These are phyloP conservation scores for Zaprionus ornatus DNA, from an alignment of 1,140 invertebrate genomes.

Conservation along the genomic window DNA sequence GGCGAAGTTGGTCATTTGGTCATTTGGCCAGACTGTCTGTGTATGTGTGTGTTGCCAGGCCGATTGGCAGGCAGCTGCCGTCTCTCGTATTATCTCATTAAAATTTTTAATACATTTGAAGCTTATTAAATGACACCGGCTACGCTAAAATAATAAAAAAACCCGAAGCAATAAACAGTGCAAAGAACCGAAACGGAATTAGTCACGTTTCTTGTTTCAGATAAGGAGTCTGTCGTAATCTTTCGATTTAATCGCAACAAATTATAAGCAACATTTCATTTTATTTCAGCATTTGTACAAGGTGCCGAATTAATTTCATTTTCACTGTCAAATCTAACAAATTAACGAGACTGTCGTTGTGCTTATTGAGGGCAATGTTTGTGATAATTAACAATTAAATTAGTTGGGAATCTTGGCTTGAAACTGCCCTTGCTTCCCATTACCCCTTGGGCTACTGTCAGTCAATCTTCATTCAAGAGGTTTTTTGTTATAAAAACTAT, in stretches of 20 bases:
- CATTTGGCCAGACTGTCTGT: slow-evolving; percentile 11
- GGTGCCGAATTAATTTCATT: background rate
- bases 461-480: background rate
- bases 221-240: slow-evolving; percentile 8
- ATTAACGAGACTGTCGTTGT: background rate
- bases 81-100: slow-evolving; percentile 58
- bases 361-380: background rate
- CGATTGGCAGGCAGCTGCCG: background rate
- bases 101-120: slow-evolving; percentile 33
- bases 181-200: slow-evolving; percentile 46
- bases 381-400: background rate
- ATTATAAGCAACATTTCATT: slow-evolving; percentile 9
- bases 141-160: slow-evolving; percentile 32
- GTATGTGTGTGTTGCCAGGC: slow-evolving; percentile 29
- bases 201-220: slow-evolving; percentile 43
- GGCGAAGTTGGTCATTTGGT: slow-evolving; percentile 15
- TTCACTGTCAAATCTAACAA: background rate
- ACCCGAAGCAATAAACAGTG: slow-evolving; percentile 50
- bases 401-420: too few species aligned
- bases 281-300: background rate
- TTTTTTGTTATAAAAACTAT: background rate
- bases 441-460: too few species aligned
- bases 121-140: slow-evolving; percentile 70
- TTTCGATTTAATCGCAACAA: slow-evolving; percentile 39
- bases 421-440: too few species aligned